Percentiles rank a stretch among this genome's conserved stretches.
phyloP scores from a whole-genome alignment of 1,140 invertebrate genomes.

The Aphelinus atriplicis region DNA sequence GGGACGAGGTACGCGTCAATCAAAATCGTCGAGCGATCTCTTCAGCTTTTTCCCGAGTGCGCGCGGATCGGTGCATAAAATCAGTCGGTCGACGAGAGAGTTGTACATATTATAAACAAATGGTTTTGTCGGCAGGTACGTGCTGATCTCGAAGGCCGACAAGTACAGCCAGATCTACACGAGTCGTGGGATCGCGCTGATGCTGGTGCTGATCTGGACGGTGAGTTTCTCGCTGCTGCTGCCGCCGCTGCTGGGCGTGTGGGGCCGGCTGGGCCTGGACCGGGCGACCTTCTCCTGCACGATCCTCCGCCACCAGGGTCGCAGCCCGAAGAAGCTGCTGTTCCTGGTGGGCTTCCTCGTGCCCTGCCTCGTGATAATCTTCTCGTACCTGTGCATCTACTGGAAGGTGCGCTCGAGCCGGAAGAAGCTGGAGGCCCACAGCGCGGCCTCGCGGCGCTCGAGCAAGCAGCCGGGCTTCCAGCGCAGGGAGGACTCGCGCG shows the following conservation, averaged over 20 bases:
- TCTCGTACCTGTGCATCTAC: conserved; percentile 87
- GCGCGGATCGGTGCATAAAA: no score
- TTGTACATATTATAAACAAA: no score
- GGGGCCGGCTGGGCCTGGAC: conserved; percentile 84
- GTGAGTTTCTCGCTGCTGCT: conserved; percentile 71
- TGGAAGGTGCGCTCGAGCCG: conserved; percentile 79
- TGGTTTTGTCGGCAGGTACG: conserved; percentile 71
- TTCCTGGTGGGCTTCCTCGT: conserved; percentile 85
- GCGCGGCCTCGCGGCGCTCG: conserved; percentile 60
- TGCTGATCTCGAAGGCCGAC: conserved; percentile 80
- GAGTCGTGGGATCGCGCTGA: conserved; percentile 74
- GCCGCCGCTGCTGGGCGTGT: conserved; percentile 81
- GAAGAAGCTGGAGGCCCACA: conserved; percentile 73
- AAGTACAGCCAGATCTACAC: conserved; percentile 82
- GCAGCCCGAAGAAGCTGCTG: conserved; percentile 86
- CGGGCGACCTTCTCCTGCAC: conserved; percentile 85
- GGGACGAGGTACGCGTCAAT: no score
- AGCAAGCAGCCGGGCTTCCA: conserved; percentile 60
- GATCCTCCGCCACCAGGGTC: conserved; percentile 79
- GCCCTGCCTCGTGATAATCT: conserved; percentile 83
- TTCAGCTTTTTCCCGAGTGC: no score
- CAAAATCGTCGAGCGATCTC: no score
- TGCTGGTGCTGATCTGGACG: conserved; percentile 81
- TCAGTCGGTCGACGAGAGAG: no score
- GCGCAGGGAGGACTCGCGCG: conserved; percentile 76